These are phyloP conservation scores for Neopipo cinnamomea DNA, from an alignment of 2,113 vertebrate species.

Conservation along the genomic window DNA sequence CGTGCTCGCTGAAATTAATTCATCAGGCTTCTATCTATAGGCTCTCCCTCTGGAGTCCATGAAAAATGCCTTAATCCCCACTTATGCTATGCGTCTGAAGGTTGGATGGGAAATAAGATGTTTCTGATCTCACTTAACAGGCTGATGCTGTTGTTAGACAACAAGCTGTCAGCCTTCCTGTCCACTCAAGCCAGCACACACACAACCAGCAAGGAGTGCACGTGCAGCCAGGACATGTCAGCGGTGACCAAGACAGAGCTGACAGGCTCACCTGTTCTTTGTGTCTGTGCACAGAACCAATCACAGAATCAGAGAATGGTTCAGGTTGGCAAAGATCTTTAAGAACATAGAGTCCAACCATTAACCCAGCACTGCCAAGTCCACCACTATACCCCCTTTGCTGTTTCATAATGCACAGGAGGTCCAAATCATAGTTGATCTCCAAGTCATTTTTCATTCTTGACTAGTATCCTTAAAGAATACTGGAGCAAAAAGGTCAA, in stretches of 20 bases:
- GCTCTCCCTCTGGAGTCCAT: not conserved
- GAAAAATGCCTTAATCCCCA: not conserved
- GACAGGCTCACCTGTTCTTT: not conserved
- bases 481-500: not conserved
- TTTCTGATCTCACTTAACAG: not conserved
- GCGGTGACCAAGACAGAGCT: not conserved
- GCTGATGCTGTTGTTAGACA: not conserved
- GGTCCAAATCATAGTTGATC: not conserved
- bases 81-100: not conserved
- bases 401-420: not conserved
- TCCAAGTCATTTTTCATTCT: not conserved
- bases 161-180: not conserved
- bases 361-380: not conserved
- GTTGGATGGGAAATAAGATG: not conserved
- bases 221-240: not conserved
- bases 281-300: not conserved
- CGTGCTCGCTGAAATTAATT: not conserved
- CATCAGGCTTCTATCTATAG: not conserved
- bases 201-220: not conserved
- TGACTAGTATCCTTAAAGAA: not conserved
- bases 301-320: fast-evolving
- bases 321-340: not conserved
- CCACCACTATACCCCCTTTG: not conserved
- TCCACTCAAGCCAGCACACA: not conserved
- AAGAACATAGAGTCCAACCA: not conserved